Conservation (phyloP, 2,113 vertebrate species). For the Entomyzon cyanotis region DNA sequence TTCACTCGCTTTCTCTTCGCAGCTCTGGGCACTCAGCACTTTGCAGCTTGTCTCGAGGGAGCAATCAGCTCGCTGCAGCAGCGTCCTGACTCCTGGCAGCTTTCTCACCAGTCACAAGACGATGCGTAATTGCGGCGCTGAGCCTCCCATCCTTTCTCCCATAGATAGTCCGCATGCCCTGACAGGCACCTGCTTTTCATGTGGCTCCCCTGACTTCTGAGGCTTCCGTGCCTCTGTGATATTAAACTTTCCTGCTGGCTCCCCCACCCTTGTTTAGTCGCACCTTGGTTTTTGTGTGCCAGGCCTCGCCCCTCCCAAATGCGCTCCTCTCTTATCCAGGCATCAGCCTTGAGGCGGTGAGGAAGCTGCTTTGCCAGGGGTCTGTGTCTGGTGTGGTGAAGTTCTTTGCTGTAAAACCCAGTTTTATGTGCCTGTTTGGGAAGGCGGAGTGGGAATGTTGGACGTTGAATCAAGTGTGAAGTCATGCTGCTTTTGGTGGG, state of each 20-base stretch:
- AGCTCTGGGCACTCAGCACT: background rate
- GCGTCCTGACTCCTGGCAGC: background rate
- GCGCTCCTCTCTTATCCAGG: background rate
- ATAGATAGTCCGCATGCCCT: accelerated
- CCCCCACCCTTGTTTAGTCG: background rate
- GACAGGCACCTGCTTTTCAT: background rate
- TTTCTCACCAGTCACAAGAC: background rate
- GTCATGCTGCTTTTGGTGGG: background rate
- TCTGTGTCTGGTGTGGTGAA: background rate
- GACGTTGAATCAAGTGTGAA: background rate
- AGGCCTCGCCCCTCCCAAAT: background rate
- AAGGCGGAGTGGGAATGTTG: background rate
- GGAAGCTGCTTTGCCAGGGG: background rate
- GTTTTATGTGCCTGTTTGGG: background rate
- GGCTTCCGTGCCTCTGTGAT: background rate
- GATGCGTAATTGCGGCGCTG: background rate
- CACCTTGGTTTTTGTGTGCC: background rate
- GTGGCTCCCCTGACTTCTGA: background rate
- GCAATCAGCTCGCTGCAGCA: background rate
- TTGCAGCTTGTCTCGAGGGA: background rate
- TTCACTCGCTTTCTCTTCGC: background rate
- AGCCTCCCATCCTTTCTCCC: background rate
- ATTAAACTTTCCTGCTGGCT: background rate
- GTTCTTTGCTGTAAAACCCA: background rate
- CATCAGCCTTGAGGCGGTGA: background rate